Evolutionary conservation across 2,113 vertebrate genomes (phyloP).

Genomic region (Trichechus manatus): DNA sequence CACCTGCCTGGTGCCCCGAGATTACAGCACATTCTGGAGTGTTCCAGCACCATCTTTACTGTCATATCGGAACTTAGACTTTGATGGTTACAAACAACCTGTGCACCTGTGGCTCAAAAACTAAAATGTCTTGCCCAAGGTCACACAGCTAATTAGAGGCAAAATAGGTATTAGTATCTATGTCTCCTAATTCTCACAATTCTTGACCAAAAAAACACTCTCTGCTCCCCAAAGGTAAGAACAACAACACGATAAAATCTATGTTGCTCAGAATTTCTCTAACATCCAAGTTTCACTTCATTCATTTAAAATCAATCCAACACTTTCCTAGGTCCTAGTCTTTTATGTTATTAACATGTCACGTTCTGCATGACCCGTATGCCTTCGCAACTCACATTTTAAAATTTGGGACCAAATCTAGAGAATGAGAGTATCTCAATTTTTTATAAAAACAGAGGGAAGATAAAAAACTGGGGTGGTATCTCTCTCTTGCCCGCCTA

Average conservation of each 20-base stretch:
- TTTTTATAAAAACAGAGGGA: slow-evolving; percentile 12
- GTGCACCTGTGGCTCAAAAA: neutral
- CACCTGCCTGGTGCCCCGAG: neutral
- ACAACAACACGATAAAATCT: neutral
- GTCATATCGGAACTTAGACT: neutral
- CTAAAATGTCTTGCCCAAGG: slow-evolving; percentile 15
- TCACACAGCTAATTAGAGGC: neutral
- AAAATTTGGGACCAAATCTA: slow-evolving; percentile 38
- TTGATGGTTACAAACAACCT: neutral
- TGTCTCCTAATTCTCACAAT: neutral
- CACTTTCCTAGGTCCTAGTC: neutral
- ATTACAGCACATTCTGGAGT: neutral
- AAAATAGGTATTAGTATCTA: neutral
- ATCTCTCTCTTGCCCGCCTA: neutral
- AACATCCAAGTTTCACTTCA: neutral
- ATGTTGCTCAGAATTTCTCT: slow-evolving; percentile 21
- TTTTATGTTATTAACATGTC: slow-evolving; percentile 29
- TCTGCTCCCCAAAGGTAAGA: neutral
- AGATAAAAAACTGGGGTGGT: neutral
- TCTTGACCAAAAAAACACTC: neutral
- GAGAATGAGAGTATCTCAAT: neutral
- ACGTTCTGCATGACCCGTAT: neutral
- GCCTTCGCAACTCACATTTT: slow-evolving; percentile 28
- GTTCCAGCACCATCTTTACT: neutral
- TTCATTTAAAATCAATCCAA: slow-evolving; percentile 48